Evolutionary conservation across 2,888 invertebrate species (phyloP).

Genomic region (Alloscopus bannaensis): DNA sequence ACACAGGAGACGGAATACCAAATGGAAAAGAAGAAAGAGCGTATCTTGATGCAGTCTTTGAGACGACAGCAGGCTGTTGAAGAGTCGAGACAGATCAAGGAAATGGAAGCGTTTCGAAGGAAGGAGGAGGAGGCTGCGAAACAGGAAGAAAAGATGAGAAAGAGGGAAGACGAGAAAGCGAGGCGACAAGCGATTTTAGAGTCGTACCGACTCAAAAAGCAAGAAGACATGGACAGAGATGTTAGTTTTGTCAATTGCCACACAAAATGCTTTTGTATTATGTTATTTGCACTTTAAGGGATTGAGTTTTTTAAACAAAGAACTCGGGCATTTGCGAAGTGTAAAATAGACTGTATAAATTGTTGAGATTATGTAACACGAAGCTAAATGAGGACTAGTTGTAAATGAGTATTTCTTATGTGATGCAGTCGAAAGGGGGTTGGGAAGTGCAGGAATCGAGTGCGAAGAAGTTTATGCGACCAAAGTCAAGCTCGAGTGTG

Average conservation of each 20-base stretch:
- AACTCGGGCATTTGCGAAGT: no score
- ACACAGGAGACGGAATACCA: slow-evolving; percentile 88
- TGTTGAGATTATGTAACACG: neutral
- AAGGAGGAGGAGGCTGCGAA: slow-evolving; percentile 82
- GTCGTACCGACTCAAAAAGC: slow-evolving; percentile 93
- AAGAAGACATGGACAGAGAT: slow-evolving; percentile 72
- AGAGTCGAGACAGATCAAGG: slow-evolving; percentile 88
- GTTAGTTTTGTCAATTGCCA: slow-evolving; percentile 56
- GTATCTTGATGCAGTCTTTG: slow-evolving; percentile 90
- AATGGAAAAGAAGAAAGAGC: slow-evolving; percentile 94
- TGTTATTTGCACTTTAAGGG: slow-evolving; percentile 32
- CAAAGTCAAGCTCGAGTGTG: slow-evolving; percentile 79
- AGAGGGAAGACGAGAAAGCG: slow-evolving; percentile 89
- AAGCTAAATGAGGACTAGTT: no score
- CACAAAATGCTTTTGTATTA: slow-evolving; percentile 43
- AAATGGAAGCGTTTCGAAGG: slow-evolving; percentile 85
- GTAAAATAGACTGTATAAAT: neutral
- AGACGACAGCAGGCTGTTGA: slow-evolving; percentile 94
- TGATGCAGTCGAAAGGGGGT: slow-evolving; percentile 69
- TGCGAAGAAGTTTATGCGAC: slow-evolving; percentile 77
- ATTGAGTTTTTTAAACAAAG: neutral
- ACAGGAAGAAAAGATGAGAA: slow-evolving; percentile 81
- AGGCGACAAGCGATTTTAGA: slow-evolving; percentile 91
- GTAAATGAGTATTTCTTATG: no score
- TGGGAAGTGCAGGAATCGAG: slow-evolving; percentile 73